Conservation (phyloP, 2,797 vertebrate species). For the Delichon dasypus region DNA sequence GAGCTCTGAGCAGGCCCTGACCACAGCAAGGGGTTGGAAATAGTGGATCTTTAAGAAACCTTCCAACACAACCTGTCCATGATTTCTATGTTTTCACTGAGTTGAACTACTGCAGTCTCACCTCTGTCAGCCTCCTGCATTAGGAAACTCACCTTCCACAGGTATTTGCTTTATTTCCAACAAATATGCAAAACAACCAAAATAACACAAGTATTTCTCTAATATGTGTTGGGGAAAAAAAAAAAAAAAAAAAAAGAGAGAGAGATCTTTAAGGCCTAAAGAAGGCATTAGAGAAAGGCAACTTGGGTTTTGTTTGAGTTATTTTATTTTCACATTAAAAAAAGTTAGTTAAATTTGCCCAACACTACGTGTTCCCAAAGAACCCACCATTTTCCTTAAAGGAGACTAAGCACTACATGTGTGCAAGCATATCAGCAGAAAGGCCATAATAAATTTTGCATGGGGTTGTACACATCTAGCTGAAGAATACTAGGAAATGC, state of each 20-base stretch:
- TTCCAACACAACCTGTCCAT: neutral
- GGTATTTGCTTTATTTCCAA: neutral
- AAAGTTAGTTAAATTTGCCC: neutral
- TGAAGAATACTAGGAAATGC: neutral
- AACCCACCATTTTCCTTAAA: neutral
- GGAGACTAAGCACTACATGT: neutral
- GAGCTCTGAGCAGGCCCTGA: neutral
- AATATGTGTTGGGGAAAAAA: neutral
- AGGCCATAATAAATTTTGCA: neutral
- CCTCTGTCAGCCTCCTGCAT: neutral
- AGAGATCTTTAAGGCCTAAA: neutral
- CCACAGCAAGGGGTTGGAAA: too few species aligned
- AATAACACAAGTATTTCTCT: neutral
- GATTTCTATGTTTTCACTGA: neutral
- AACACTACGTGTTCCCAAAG: fast-evolving
- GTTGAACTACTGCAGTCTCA: neutral
- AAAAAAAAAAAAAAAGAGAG: fast-evolving
- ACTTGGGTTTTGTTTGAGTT: neutral
- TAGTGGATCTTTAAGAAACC: neutral
- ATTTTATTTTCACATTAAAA: neutral
- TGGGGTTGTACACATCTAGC: neutral
- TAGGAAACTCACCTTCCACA: neutral
- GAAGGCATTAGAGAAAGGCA: neutral
- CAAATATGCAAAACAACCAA: neutral
- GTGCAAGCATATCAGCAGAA: neutral